Evolutionary conservation across 2,113 vertebrate species (phyloP).

Genomic region (Morone chrysops): DNA sequence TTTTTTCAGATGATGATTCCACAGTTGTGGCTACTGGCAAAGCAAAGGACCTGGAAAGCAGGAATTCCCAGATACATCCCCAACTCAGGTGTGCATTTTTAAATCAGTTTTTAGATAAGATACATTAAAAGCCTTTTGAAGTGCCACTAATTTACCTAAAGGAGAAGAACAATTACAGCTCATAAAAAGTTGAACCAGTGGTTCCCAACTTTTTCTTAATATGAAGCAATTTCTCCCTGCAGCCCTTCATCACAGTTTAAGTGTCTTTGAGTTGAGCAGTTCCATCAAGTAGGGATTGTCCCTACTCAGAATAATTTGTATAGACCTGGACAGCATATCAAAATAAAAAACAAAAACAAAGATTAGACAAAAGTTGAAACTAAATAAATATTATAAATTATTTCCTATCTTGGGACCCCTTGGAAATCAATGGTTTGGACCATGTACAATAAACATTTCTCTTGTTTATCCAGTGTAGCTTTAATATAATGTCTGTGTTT

Average conservation of each 20-base stretch:
- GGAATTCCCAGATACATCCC: slow-evolving; percentile 75
- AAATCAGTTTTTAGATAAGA: not conserved
- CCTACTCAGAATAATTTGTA: too few relatives aligned
- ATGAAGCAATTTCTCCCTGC: too few relatives aligned
- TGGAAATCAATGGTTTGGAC: not conserved
- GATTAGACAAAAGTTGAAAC: too few relatives aligned
- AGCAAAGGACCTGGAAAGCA: slow-evolving; percentile 82
- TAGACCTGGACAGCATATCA: too few relatives aligned
- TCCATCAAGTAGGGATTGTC: too few relatives aligned
- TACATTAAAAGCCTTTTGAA: not conserved
- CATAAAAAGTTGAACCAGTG: not conserved
- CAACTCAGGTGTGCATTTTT: slow-evolving; percentile 71
- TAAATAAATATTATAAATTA: too few relatives aligned
- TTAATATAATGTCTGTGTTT: slow-evolving; percentile 1
- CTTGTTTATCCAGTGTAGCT: not conserved
- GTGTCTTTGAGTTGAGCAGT: too few relatives aligned
- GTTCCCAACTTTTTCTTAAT: too few relatives aligned
- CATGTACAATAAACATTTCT: not conserved
- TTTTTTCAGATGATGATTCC: slow-evolving; percentile 70
- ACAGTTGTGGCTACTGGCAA: slow-evolving; percentile 82
- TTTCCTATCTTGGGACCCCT: not conserved
- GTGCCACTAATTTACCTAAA: too few relatives aligned
- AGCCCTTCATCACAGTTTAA: too few relatives aligned
- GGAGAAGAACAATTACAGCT: not conserved
- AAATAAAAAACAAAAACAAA: too few relatives aligned